Percentiles rank a stretch among this genome's conserved stretches.
Conservation (phyloP, 2,888 invertebrate species). For the Archaeoteleia sp. region DNA sequence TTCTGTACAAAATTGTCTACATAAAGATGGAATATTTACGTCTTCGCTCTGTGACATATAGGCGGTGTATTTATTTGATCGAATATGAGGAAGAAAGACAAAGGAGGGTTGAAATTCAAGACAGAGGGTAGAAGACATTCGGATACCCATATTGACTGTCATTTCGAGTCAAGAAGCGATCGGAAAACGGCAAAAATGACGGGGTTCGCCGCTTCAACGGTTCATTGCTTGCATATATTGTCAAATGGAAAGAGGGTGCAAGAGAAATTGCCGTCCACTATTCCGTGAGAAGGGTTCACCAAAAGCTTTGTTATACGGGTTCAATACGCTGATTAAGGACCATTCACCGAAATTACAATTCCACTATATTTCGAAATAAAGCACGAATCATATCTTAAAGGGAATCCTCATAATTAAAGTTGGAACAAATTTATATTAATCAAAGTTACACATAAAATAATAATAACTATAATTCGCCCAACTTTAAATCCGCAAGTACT, state of each 20-base stretch:
- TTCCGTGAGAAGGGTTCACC: conserved; percentile 27
- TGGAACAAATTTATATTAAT: no score
- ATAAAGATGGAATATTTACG: conserved; percentile 11
- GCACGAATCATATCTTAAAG: not conserved
- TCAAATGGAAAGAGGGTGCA: conserved; percentile 43
- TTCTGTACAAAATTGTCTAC: conserved; percentile 1
- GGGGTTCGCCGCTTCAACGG: conserved; percentile 33
- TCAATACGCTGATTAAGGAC: conserved; percentile 21
- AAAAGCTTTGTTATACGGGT: conserved; percentile 19
- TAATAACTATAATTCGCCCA: no score
- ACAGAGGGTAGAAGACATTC: conserved; percentile 30
- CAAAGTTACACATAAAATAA: no score
- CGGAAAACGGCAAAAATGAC: conserved; percentile 41
- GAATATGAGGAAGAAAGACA: conserved; percentile 22
- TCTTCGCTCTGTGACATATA: not conserved
- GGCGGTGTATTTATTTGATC: conserved; percentile 16
- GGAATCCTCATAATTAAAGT: no score
- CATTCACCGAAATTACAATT: conserved; percentile 12
- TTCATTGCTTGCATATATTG: conserved; percentile 47
- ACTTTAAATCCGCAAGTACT: no score
- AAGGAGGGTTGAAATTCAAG: conserved; percentile 25
- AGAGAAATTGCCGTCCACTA: conserved; percentile 32
- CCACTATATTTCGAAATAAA: not conserved
- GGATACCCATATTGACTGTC: conserved; percentile 39
- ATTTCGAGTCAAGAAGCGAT: conserved; percentile 45